phyloP scores from a whole-genome alignment of 2,797 vertebrate genomes.

The Squalus acanthias region DNA sequence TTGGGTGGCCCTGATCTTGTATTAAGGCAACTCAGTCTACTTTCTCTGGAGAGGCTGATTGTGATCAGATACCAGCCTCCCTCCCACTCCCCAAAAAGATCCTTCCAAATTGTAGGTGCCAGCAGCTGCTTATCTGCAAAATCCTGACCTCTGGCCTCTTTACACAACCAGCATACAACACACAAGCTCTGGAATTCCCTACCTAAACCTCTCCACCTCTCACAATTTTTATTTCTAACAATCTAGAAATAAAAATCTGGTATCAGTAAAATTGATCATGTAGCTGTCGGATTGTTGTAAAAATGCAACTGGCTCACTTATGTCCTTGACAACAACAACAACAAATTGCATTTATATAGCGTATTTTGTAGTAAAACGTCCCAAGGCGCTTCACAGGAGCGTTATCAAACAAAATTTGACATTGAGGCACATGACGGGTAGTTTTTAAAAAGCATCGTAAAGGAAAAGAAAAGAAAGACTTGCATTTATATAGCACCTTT shows the following conservation, averaged over 20 bases:
- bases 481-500: too few relatives aligned
- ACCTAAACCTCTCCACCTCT: too few relatives aligned
- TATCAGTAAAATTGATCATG: background rate
- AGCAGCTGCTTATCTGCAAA: background rate
- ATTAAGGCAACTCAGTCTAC: background rate
- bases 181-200: too few relatives aligned
- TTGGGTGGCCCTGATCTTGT: too few relatives aligned
- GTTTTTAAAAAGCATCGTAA: background rate
- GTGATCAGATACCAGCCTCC: background rate
- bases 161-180: background rate
- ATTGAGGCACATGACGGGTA: background rate
- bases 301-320: background rate
- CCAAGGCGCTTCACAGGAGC: background rate
- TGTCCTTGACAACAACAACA: background rate
- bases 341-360: background rate
- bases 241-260: background rate
- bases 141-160: background rate
- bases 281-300: background rate
- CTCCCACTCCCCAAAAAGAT: background rate
- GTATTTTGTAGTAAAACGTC: background rate
- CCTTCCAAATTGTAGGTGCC: background rate
- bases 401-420: background rate
- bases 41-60: background rate
- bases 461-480: too few relatives aligned
- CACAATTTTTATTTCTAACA: too few relatives aligned